Evolutionary conservation across 2,888 invertebrate species (phyloP).

Genomic region (Rhopalosiphum nymphaeae): DNA sequence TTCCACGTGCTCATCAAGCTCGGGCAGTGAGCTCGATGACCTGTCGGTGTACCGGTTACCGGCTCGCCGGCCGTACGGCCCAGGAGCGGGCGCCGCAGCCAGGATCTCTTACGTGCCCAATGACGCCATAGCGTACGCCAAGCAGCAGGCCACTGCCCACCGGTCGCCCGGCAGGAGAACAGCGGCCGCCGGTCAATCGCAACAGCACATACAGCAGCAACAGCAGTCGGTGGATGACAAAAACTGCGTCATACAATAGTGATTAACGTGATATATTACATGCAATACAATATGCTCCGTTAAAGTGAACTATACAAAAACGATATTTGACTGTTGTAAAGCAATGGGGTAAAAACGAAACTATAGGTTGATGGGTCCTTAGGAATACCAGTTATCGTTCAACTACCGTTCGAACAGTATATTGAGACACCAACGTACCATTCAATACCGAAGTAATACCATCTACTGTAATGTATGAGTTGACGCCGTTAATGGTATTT

Average conservation of each 20-base stretch:
- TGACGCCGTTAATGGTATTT: too few species aligned
- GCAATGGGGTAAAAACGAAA: not conserved
- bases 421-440: too few species aligned
- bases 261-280: not conserved
- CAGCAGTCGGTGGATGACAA: conserved; percentile 36
- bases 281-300: too few species aligned
- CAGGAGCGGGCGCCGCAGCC: conserved; percentile 83
- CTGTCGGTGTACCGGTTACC: conserved; percentile 89
- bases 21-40: conserved; percentile 86
- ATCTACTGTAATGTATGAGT: too few species aligned
- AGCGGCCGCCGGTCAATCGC: not conserved
- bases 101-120: conserved; percentile 91
- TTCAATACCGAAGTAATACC: too few species aligned
- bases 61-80: conserved; percentile 80
- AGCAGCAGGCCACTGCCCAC: conserved; percentile 58
- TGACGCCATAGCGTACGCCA: conserved; percentile 86
- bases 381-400: too few species aligned
- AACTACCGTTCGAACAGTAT: too few species aligned
- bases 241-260: conserved; percentile 50
- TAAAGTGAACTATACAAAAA: not conserved
- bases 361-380: too few species aligned
- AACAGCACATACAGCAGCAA: not conserved
- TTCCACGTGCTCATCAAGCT: conserved; percentile 84
- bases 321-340: not conserved
- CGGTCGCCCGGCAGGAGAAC: conserved; percentile 38